A percentile compares a stretch with the other conserved stretches of the same genome.
Conservation (phyloP, 2,113 vertebrate species). For the Peromyscus maniculatus region DNA sequence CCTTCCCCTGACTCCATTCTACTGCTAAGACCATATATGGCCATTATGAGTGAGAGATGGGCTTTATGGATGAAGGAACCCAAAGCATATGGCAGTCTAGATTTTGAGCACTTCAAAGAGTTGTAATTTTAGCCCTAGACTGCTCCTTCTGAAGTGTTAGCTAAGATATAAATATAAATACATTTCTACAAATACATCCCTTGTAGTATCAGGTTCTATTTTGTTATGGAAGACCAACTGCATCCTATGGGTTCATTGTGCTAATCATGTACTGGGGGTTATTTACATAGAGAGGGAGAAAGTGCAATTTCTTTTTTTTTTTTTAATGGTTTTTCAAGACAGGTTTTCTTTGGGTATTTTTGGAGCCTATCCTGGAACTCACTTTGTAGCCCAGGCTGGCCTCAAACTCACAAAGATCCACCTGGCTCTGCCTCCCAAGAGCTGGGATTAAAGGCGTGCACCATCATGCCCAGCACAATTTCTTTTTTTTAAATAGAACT, state of each 20-base stretch:
- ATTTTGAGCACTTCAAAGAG: neutral
- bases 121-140: neutral
- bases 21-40: rapidly evolving
- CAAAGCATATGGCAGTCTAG: neutral
- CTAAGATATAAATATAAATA: neutral
- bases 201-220: neutral
- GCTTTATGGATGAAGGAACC: neutral
- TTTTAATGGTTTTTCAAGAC: neutral
- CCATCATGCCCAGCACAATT: neutral
- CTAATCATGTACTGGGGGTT: neutral
- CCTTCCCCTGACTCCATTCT: neutral
- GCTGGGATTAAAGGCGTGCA: no score
- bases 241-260: neutral
- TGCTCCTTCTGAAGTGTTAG: neutral
- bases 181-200: neutral
- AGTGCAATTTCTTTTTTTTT: neutral
- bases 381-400: no score
- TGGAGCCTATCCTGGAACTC: no score
- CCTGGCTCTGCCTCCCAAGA: no score
- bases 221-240: neutral
- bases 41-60: neutral
- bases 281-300: neutral
- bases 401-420: no score
- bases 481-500: neutral
- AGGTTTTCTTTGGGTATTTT: no score